These are phyloP conservation scores for Sceliomorpha sp. DNA, from an alignment of 2,888 invertebrate genomes.

Conservation along the genomic window DNA sequence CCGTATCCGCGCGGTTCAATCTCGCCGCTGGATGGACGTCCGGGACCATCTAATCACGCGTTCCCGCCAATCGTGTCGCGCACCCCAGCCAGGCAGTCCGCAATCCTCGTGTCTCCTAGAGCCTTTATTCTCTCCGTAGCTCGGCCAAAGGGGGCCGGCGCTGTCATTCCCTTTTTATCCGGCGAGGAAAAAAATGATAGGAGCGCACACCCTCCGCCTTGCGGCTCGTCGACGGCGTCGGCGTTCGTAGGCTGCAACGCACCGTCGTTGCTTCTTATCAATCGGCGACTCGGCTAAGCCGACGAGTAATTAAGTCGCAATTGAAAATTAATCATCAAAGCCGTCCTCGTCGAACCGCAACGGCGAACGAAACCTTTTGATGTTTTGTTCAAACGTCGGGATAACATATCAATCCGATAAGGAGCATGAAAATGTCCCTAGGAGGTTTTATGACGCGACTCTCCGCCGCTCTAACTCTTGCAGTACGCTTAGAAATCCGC, in stretches of 20 bases:
- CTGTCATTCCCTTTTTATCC: slow-evolving; percentile 57
- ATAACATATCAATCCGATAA: too few relatives aligned
- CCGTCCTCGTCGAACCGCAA: slow-evolving; percentile 56
- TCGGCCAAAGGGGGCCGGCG: slow-evolving; percentile 49
- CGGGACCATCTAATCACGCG: slow-evolving; percentile 77
- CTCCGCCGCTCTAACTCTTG: too few relatives aligned
- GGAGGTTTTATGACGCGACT: too few relatives aligned
- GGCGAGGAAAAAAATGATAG: slow-evolving; percentile 38
- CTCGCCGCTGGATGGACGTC: slow-evolving; percentile 69
- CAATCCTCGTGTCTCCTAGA: slow-evolving; percentile 53
- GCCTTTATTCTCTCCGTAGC: slow-evolving; percentile 41
- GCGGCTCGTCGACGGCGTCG: slow-evolving; percentile 38
- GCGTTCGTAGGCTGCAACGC: not conserved
- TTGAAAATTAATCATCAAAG: slow-evolving; percentile 76
- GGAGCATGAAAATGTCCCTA: too few relatives aligned
- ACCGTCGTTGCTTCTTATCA: slow-evolving; percentile 23
- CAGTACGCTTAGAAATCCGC: slow-evolving; percentile 64
- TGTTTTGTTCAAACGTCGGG: too few relatives aligned
- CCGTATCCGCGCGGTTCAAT: slow-evolving; percentile 69
- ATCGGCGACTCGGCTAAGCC: slow-evolving; percentile 61
- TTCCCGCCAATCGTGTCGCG: slow-evolving; percentile 73
- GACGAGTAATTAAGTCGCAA: slow-evolving; percentile 72
- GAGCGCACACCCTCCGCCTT: too few relatives aligned
- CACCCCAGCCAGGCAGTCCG: slow-evolving; percentile 52
- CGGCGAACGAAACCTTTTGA: too few relatives aligned